Conservation (phyloP, 1,140 invertebrate genomes). For the Polypedilum pembai region DNA sequence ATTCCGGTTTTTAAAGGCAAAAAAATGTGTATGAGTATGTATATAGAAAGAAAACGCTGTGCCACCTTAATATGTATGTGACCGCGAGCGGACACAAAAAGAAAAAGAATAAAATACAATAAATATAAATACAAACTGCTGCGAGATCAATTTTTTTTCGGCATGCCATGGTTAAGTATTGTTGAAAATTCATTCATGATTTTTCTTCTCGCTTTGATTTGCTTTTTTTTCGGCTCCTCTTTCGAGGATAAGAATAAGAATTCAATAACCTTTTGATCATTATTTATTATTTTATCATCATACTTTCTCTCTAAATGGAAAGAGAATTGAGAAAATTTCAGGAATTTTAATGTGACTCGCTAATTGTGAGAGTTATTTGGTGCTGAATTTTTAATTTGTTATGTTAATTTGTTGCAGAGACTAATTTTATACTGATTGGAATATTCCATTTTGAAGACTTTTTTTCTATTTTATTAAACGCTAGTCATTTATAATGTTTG, state of each 20-base stretch:
- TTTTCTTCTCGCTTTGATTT: background rate
- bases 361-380: too few species aligned
- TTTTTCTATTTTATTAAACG: too few species aligned
- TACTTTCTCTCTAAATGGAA: too few species aligned
- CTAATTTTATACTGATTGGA: too few species aligned
- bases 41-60: slow-evolving; percentile 7
- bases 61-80: slow-evolving; percentile 16
- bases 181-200: slow-evolving; percentile 4
- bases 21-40: background rate
- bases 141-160: background rate
- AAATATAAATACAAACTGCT: background rate
- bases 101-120: background rate
- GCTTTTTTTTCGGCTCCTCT: background rate
- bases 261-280: slow-evolving; percentile 1
- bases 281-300: too few species aligned
- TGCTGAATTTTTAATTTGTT: too few species aligned
- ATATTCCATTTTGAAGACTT: too few species aligned
- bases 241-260: background rate
- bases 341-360: too few species aligned
- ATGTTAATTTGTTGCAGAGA: too few species aligned
- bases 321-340: too few species aligned
- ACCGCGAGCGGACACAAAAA: background rate
- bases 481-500: too few species aligned
- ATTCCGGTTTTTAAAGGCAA: background rate
- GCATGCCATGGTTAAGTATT: background rate